Conservation (phyloP, 2,797 vertebrate species). For the Sebastes vulpes region DNA sequence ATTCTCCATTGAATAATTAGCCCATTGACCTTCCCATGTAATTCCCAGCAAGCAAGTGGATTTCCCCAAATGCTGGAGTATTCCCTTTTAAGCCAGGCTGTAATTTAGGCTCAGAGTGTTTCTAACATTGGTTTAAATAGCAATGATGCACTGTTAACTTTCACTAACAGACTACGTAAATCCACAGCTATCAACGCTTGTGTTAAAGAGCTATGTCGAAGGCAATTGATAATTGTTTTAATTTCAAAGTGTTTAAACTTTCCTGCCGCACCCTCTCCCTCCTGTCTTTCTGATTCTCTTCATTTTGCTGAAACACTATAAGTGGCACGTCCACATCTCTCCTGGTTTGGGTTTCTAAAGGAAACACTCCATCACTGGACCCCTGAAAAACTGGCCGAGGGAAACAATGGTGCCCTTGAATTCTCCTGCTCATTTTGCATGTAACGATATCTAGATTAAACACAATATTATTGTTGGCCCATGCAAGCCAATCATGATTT, state of each 20-base stretch:
- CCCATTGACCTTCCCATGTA: neutral
- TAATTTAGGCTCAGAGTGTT: neutral
- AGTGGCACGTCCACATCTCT: constrained; percentile 68
- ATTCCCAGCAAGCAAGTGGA: neutral
- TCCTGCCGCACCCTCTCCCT: neutral
- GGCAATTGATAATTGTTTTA: neutral
- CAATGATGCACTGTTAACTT: constrained; percentile 6
- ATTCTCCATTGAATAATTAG: neutral
- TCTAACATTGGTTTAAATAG: constrained; percentile 16
- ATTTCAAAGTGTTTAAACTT: neutral
- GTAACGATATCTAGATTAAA: constrained; percentile 86
- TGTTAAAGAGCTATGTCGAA: neutral
- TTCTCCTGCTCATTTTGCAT: constrained; percentile 78
- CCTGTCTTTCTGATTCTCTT: constrained; percentile 18
- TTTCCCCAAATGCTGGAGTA: neutral
- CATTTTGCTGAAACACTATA: constrained; percentile 24
- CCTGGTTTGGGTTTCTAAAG: constrained; percentile 76
- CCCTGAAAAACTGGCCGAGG: constrained; percentile 46
- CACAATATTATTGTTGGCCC: constrained; percentile 86
- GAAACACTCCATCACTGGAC: constrained; percentile 73
- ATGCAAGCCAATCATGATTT: constrained; percentile 65
- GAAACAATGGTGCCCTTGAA: constrained; percentile 85
- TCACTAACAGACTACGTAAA: neutral
- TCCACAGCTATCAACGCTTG: neutral
- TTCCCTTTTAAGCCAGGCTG: neutral